Base-by-base conservation (phyloP, 2,797 vertebrate genomes). In the Coccyzus lansbergi region DNA sequence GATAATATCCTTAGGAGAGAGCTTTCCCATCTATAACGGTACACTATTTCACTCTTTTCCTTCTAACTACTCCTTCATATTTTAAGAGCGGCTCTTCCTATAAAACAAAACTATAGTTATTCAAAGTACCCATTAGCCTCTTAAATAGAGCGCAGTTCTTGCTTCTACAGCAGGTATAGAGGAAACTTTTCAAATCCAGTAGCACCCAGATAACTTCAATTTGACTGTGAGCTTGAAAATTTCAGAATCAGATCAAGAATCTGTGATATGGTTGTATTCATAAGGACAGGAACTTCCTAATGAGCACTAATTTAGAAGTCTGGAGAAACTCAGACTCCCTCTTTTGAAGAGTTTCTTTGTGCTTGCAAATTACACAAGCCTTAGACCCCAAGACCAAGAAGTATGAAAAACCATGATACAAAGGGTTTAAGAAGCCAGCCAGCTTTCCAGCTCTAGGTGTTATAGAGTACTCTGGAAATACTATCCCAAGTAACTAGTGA, bases 81-180 rank as follows among this genome's bases (percentile, higher is more conserved):
- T 88, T 79, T 48, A 90, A 89, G 13, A 67, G 6, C 29, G 68
- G 6, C 21, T 88, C 76, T 83, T 94, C 33, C 85, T 52, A 49
- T 15, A 15, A 51, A 70, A 64, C 4, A 76, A 40, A 78, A 64
- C n/a, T 31, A 64, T 56, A 48, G 22, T 67, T 67, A 84, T 82
- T 71, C 68, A 65, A 86, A 80, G 77, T 17, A 78, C 9, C 74
- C 24, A 24, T 78, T 62, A 52, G 9, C 18, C 15, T 93, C 70
- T 93, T 70, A 69, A 90, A 49, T 18, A 64, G 31, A 89, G 3
- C 29, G 59, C 25, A 87, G 52, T 38, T 74, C 33, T 44, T 71
- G 34, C 65, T 63, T 59, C n/a, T 83, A 36, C 14, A 74, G 24
- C 25, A 78, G 46, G 9, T 38, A 68, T 36, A 22, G 26, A 63